A percentile compares a stretch with the other conserved stretches of the same genome.
These are phyloP conservation scores for Epiblema foenella DNA, from an alignment of 2,888 invertebrate species.

Conservation along the genomic window DNA sequence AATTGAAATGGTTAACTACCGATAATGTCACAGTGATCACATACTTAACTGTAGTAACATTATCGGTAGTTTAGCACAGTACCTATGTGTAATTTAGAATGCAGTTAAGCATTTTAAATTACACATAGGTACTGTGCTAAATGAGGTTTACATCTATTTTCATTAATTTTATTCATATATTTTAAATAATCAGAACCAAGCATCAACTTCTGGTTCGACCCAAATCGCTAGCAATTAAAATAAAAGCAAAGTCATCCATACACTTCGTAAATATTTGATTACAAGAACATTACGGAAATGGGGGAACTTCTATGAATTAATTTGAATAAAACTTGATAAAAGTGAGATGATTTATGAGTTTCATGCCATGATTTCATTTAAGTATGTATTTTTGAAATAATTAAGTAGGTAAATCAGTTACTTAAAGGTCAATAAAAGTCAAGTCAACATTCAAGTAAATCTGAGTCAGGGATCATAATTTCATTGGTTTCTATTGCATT, in stretches of 20 bases:
- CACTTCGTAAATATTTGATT: slow-evolving; percentile 40
- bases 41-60: too few species aligned
- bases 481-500: too few species aligned
- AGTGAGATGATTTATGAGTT: not conserved
- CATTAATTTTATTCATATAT: not conserved
- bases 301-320: slow-evolving; percentile 25
- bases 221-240: slow-evolving; percentile 36
- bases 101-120: too few species aligned
- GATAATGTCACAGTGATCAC: too few species aligned
- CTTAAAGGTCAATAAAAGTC: not conserved
- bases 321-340: slow-evolving; percentile 12
- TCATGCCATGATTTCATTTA: not conserved
- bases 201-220: slow-evolving; percentile 6
- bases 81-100: too few species aligned
- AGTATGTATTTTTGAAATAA: not conserved
- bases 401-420: not conserved
- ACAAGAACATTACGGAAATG: slow-evolving; percentile 13
- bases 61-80: too few species aligned
- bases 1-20: too few species aligned
- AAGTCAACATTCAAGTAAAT: too few species aligned
- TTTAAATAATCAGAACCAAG: slow-evolving; percentile 14
- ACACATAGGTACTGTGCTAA: too few species aligned
- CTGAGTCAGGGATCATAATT: too few species aligned
- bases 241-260: slow-evolving; percentile 41
- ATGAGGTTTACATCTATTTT: not conserved